These are phyloP conservation scores for Spodoptera frugiperda DNA, from an alignment of 1,140 invertebrate species.

Conservation along the genomic window DNA sequence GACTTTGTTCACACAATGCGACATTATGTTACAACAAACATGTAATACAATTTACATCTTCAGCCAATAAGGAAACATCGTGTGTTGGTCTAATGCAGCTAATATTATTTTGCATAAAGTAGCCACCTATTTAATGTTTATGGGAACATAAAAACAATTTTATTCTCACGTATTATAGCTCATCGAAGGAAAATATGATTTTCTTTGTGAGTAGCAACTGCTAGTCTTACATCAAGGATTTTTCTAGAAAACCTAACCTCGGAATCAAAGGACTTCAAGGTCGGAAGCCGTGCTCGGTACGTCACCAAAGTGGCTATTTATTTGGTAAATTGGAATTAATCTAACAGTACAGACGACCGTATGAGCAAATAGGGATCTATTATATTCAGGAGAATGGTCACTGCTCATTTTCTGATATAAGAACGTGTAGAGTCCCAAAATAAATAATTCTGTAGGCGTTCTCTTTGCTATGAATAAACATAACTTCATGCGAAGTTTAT, in stretches of 20 bases:
- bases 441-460: neutral
- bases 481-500: neutral
- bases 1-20: constrained; percentile 17
- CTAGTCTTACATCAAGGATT: neutral
- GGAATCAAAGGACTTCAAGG: constrained; percentile 14
- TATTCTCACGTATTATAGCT: neutral
- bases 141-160: neutral
- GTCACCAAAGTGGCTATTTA: constrained; percentile 13
- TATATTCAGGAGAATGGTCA: constrained; percentile 7
- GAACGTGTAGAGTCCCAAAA: neutral
- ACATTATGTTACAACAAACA: constrained; percentile 15
- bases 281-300: neutral
- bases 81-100: neutral
- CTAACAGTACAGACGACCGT: neutral
- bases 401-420: neutral
- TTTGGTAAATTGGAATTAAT: constrained; percentile 20
- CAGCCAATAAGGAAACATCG: constrained; percentile 10
- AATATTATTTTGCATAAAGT: constrained; percentile 3
- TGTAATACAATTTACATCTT: constrained; percentile 13
- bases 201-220: too few relatives aligned
- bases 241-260: constrained; percentile 27
- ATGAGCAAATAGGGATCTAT: constrained; percentile 13
- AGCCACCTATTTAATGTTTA: neutral
- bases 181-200: too few relatives aligned
- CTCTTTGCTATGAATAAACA: too few relatives aligned